phyloP scores from a whole-genome alignment of 2,113 vertebrate species.

The Anseranas semipalmata region DNA sequence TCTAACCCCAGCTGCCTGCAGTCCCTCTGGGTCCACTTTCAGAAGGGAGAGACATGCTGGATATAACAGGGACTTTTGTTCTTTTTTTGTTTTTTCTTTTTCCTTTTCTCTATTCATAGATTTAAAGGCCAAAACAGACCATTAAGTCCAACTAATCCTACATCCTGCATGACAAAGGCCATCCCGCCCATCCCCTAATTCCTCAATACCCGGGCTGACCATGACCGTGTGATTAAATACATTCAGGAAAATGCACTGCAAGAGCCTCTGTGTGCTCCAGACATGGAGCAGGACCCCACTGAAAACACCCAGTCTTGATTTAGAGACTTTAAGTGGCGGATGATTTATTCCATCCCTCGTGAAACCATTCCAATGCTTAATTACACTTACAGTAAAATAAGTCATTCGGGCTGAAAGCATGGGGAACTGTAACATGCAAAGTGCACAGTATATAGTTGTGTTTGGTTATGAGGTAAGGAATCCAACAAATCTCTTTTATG shows the following conservation, averaged over 20 bases:
- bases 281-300: background rate
- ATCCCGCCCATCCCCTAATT: background rate
- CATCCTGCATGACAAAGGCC: constrained; percentile 39
- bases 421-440: background rate
- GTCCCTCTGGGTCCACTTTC: background rate
- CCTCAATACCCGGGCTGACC: background rate
- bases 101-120: background rate
- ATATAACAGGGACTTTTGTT: background rate
- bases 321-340: background rate
- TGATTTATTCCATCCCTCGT: constrained; percentile 25
- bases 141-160: constrained; percentile 39
- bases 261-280: background rate
- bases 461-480: background rate
- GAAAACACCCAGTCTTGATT: constrained; percentile 4
- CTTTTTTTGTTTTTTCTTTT: background rate
- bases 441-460: background rate
- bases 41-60: background rate
- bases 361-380: constrained; percentile 32
- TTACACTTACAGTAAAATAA: constrained; percentile 33
- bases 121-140: constrained; percentile 17
- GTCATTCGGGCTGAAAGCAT: background rate
- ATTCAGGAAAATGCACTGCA: background rate
- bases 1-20: background rate
- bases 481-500: background rate
- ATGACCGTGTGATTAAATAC: background rate